Percentiles rank a stretch among this genome's conserved stretches.
phyloP scores from a whole-genome alignment of 1,140 invertebrate genomes.

The Branchinecta lynchi region DNA sequence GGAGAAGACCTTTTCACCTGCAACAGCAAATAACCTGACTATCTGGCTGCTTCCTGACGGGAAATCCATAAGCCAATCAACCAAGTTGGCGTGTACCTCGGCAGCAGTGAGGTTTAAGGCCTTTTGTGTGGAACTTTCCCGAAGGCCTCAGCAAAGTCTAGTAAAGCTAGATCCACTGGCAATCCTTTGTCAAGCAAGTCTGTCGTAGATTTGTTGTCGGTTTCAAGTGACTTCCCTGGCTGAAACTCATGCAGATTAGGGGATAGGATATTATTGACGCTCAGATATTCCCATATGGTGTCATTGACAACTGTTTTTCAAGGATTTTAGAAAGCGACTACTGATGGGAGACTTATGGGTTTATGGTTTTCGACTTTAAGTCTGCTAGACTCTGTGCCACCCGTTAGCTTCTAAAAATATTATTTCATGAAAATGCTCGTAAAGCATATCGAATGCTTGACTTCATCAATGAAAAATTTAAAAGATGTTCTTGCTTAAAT shows the following conservation, averaged over 20 bases:
- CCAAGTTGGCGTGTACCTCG: neutral
- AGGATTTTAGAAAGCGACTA: slow-evolving; percentile 4
- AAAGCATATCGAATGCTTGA: no score
- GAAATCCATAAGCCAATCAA: neutral
- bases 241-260: neutral
- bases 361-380: no score
- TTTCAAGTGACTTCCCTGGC: slow-evolving; percentile 1
- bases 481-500: no score
- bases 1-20: neutral
- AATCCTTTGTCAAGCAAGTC: neutral
- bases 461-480: no score
- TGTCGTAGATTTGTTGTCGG: neutral
- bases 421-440: no score
- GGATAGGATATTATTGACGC: neutral
- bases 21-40: neutral
- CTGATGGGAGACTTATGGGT: neutral
- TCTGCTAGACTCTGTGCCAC: no score
- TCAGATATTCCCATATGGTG: neutral
- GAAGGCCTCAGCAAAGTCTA: neutral
- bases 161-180: neutral
- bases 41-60: neutral
- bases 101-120: neutral
- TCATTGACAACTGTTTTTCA: neutral
- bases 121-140: neutral
- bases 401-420: no score